Base-by-base conservation (phyloP, 1,140 invertebrate genomes). In the Venustaconcha ellipsiformis region DNA sequence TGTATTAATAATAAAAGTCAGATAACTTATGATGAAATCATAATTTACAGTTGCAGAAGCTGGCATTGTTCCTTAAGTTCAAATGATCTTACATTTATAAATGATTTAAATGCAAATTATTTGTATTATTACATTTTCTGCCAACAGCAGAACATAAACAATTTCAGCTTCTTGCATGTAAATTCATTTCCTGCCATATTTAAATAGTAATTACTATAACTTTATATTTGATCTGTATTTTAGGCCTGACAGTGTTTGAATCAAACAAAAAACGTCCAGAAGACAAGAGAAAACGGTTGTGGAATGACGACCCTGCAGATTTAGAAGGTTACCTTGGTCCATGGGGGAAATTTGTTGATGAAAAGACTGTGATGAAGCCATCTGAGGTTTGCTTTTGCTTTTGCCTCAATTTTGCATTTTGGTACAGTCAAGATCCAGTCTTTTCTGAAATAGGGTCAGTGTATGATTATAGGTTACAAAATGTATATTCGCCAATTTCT, bases 251-350 rank as follows among this genome's bases (percentile, higher is more conserved):
- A 65, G 96, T 98, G 0, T 98, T 98, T 92, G 97, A 98, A 90
- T 92, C 91, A 57, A 94, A 94, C 26, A 93, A 92, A 93, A 82
- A 84, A 79, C 69, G 87, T 71, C 78, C 91, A 93, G 86, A 92
- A 93, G 63, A 97, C 84, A 98, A 96, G 87, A 93, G 97, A 86
- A 99, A 99, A 91, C 92, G 97, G 82, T 93, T 94, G 63, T 95
- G 94, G 88, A 99, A 99, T 92, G 93, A 95, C 82, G 93, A 99
- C 90, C 94, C 98, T 0, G 91, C 92, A 56, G 98, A 99, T 91
- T 93, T 99, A 75, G 96, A 96, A 74, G 97, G 97, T 13, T 99
- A 98, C 89, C 90, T 97, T 4, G 98, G 99, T 1, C 99, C 98
- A 0, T 99, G 99, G 99, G 98, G 96, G 72, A 95, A 95, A 72